These are phyloP conservation scores for Labeo catla DNA, from an alignment of 2,113 vertebrate genomes.

Conservation along the genomic window DNA sequence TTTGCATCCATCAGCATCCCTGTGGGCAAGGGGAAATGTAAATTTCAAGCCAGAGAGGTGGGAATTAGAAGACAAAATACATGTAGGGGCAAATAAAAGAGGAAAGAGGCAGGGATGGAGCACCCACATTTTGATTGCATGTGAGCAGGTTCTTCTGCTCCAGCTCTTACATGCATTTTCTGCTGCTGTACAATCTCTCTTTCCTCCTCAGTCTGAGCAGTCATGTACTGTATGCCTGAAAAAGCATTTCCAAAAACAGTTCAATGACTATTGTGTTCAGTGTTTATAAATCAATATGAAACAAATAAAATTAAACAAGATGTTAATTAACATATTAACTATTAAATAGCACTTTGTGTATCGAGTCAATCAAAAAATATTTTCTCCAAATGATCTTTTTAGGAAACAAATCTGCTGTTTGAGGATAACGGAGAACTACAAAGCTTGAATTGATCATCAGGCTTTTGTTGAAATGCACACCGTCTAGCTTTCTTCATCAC, in stretches of 20 bases:
- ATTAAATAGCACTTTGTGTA: neutral
- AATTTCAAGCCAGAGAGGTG: slow-evolving; percentile 23
- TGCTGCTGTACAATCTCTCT: neutral
- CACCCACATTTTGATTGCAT: neutral
- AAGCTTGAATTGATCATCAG: neutral
- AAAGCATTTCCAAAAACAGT: neutral
- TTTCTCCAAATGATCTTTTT: neutral
- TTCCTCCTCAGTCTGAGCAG: neutral
- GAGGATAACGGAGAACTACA: neutral
- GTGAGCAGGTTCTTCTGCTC: neutral
- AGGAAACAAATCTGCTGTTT: neutral
- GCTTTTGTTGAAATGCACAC: neutral
- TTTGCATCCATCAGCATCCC: slow-evolving; percentile 13
- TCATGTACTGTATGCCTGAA: neutral
- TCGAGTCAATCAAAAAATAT: neutral
- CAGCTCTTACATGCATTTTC: neutral
- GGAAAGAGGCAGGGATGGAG: neutral
- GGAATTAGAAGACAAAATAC: slow-evolving; percentile 20
- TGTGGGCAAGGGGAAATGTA: slow-evolving; percentile 22
- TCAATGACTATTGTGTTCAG: neutral
- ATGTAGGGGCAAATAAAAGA: slow-evolving; percentile 13
- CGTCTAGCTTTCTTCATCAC: neutral
- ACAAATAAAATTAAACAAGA: neutral
- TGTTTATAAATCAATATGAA: neutral
- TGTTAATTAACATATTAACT: neutral